Evolutionary conservation across 2,113 vertebrate genomes (phyloP).

Genomic region (Danionella cerebrum): DNA sequence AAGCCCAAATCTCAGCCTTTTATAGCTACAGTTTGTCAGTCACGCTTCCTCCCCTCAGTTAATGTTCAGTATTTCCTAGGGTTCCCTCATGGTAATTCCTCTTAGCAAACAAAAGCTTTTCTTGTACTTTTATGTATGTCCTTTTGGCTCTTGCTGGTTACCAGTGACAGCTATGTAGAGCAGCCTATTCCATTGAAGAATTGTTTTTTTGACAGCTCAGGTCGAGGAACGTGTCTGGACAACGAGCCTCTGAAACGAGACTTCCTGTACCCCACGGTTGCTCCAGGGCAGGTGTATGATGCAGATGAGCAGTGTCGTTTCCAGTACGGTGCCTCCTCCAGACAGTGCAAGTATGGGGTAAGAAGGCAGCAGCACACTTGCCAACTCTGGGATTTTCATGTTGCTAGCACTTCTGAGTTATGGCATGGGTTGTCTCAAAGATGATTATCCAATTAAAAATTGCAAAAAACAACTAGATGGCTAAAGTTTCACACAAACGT

Average conservation of each 20-base stretch:
- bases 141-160: constrained; percentile 15
- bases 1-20: constrained; percentile 46
- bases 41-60: not conserved
- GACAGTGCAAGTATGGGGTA: constrained; percentile 99
- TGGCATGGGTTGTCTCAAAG: too few relatives aligned
- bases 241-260: constrained; percentile 99
- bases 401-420: not conserved
- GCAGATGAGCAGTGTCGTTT: constrained; percentile 97
- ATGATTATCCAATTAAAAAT: too few relatives aligned
- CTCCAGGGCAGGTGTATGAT: constrained; percentile 97
- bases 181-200: constrained; percentile 71
- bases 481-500: too few relatives aligned
- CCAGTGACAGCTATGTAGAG: constrained; percentile 42
- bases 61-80: not conserved
- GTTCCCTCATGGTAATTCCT: not conserved
- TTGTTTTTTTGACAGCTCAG: constrained; percentile 98
- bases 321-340: constrained; percentile 93
- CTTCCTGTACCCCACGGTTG: constrained; percentile 98
- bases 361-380: constrained; percentile 71
- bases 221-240: constrained; percentile 99
- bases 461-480: too few relatives aligned
- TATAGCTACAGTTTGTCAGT: constrained; percentile 21
- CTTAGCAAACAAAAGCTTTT: not conserved
- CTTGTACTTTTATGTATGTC: not conserved
- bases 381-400: not conserved